A percentile compares a stretch with the other conserved stretches of the same genome.
Conservation (phyloP, 2,113 vertebrate genomes). For the Piprites chloris region DNA sequence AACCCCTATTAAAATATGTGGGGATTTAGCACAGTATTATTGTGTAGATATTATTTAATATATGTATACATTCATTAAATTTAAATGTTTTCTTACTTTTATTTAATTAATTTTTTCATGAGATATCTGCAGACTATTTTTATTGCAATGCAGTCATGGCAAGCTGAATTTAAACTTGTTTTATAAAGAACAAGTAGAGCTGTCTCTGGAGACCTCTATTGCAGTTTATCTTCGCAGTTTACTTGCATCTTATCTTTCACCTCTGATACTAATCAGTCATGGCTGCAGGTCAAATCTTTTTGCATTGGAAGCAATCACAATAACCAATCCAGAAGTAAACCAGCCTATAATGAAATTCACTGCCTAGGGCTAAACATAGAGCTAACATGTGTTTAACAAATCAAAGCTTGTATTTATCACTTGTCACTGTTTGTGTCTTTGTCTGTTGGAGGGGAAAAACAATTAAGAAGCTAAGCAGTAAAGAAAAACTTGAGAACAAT, state of each 20-base stretch:
- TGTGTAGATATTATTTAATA: background rate
- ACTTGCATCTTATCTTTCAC: slow-evolving; percentile 74
- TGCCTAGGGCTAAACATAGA: slow-evolving; percentile 77
- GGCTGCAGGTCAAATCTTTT: slow-evolving; percentile 60
- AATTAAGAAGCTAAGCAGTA: slow-evolving; percentile 9
- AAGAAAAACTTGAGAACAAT: slow-evolving; percentile 3
- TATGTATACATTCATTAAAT: background rate
- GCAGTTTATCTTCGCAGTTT: slow-evolving; percentile 69
- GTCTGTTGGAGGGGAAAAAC: background rate
- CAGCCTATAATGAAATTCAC: slow-evolving; percentile 79
- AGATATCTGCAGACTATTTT: background rate
- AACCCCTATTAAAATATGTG: background rate
- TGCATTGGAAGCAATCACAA: slow-evolving; percentile 31
- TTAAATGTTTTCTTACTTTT: background rate
- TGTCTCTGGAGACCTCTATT: slow-evolving; percentile 76
- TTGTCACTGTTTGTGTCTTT: slow-evolving; percentile 69
- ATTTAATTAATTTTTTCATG: background rate
- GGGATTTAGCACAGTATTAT: background rate
- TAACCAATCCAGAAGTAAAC: slow-evolving; percentile 60
- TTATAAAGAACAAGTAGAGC: slow-evolving; percentile 32
- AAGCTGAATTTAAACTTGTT: slow-evolving; percentile 55
- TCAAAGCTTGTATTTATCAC: slow-evolving; percentile 78
- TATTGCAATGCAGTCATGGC: background rate
- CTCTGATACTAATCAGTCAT: slow-evolving; percentile 77
- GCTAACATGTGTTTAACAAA: slow-evolving; percentile 83